Conservation (phyloP, 1,140 invertebrate species). For the Parasteatoda tepidariorum region DNA sequence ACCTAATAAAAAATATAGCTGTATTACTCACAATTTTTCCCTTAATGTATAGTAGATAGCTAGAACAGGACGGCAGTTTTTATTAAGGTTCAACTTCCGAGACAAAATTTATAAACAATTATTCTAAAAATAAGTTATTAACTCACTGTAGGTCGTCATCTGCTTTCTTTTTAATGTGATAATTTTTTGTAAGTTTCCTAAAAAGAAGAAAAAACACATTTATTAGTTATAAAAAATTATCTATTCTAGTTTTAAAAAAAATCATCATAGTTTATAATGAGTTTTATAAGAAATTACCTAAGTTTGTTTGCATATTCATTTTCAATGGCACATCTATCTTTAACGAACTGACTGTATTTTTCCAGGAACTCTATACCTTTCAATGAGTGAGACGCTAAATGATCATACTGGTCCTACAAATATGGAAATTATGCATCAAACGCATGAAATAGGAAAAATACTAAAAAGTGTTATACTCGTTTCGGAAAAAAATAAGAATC, state of each 20-base stretch:
- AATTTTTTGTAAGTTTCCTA: slow-evolving; percentile 92
- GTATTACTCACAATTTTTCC: no score
- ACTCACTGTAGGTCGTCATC: slow-evolving; percentile 80
- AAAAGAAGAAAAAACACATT: background rate
- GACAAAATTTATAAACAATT: background rate
- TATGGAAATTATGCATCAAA: background rate
- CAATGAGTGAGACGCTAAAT: slow-evolving; percentile 92
- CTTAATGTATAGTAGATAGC: no score
- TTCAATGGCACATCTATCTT: slow-evolving; percentile 93
- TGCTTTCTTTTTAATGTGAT: slow-evolving; percentile 97
- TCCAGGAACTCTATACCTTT: slow-evolving; percentile 98
- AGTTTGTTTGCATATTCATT: slow-evolving; percentile 95
- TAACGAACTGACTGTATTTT: slow-evolving; percentile 92
- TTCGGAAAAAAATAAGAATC: no score
- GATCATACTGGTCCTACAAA: slow-evolving; percentile 92
- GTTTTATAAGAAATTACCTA: no score
- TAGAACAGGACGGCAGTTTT: no score
- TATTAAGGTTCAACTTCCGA: no score
- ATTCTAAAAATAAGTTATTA: background rate
- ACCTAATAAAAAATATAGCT: no score
- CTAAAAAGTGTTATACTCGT: no score
- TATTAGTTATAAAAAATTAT: background rate
- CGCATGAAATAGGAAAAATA: no score
- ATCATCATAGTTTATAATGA: background rate
- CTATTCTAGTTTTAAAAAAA: background rate